These are phyloP conservation scores for Andrena trimmerana DNA, from an alignment of 2,888 invertebrate genomes.

Conservation along the genomic window DNA sequence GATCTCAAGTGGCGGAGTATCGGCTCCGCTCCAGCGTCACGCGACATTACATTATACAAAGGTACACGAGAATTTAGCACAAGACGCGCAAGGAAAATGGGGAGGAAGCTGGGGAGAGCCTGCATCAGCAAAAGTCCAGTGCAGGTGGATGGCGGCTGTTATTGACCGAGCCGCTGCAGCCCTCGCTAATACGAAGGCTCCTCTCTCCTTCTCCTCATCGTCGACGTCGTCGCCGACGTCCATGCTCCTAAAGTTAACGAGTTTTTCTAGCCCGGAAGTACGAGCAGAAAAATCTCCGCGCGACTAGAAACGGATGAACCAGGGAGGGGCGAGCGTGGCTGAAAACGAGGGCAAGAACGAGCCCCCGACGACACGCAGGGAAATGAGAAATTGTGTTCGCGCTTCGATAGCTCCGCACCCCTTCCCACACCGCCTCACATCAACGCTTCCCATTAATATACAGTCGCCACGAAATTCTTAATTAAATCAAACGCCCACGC, in stretches of 20 bases:
- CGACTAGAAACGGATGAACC: constrained; percentile 13
- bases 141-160: constrained; percentile 51
- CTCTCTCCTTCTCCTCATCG: background rate
- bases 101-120: constrained; percentile 32
- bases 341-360: constrained; percentile 25
- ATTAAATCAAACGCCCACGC: constrained; percentile 28
- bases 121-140: constrained; percentile 66
- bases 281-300: constrained; percentile 34
- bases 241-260: constrained; percentile 52
- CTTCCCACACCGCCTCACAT: background rate
- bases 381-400: constrained; percentile 1
- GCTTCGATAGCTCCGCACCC: constrained; percentile 8
- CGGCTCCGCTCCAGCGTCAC: constrained; percentile 11
- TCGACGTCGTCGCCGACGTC: background rate
- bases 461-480: constrained; percentile 23
- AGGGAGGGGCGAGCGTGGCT: background rate
- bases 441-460: constrained; percentile 6
- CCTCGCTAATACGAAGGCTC: constrained; percentile 48
- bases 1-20: constrained; percentile 9
- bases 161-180: constrained; percentile 64
- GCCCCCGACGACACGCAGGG: background rate
- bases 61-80: constrained; percentile 25
- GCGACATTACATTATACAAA: constrained; percentile 26
- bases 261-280: constrained; percentile 41
- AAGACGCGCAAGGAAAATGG: constrained; percentile 43